A percentile compares a stretch with the other conserved stretches of the same genome.
Evolutionary conservation across 2,797 vertebrate species (phyloP).

Genomic region (Heliangelus exortis): DNA sequence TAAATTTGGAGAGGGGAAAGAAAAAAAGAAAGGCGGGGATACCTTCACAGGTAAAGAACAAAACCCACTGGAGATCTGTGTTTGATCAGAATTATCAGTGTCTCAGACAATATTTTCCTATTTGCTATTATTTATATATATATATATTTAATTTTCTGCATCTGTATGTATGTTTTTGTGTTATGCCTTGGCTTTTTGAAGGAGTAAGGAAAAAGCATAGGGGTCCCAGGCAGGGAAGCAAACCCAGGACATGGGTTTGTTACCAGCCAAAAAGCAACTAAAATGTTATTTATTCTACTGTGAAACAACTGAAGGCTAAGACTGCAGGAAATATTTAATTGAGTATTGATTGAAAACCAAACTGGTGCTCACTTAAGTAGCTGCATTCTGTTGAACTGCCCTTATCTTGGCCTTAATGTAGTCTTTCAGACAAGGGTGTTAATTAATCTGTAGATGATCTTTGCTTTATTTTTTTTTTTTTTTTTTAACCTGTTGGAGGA

Average conservation of each 20-base stretch:
- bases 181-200: background rate
- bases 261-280: slow-evolving; percentile 43
- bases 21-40: background rate
- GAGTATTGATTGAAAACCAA: slow-evolving; percentile 75
- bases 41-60: background rate
- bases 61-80: accelerated
- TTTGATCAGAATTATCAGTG: background rate
- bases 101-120: background rate
- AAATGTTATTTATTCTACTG: slow-evolving; percentile 58
- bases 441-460: background rate
- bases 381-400: slow-evolving; percentile 43
- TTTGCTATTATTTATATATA: background rate
- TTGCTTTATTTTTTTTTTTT: background rate
- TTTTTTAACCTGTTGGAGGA: background rate
- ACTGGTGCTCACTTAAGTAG: slow-evolving; percentile 30
- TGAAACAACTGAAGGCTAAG: slow-evolving; percentile 65
- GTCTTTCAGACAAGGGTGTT: background rate
- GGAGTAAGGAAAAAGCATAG: background rate
- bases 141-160: background rate
- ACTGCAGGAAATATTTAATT: slow-evolving; percentile 73
- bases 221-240: background rate
- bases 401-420: slow-evolving; percentile 7
- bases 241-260: slow-evolving; percentile 14
- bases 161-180: accelerated
- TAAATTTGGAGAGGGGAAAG: background rate